Conservation (phyloP, 2,113 vertebrate genomes). For the Oenanthe melanoleuca region DNA sequence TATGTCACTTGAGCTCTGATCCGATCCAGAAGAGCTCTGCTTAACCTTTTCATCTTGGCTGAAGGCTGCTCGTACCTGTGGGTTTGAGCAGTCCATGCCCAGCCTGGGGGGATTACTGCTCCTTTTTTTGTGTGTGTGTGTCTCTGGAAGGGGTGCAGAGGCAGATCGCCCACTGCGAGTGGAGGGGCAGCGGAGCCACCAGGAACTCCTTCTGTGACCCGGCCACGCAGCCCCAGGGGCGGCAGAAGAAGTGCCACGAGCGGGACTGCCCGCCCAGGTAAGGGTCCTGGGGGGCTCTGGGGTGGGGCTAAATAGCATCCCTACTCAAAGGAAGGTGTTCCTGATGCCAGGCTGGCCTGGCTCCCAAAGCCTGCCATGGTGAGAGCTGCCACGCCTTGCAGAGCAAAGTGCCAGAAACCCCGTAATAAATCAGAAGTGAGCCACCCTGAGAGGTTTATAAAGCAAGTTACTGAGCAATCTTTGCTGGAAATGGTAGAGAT, state of each 20-base stretch:
- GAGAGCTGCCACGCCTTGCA: accelerated
- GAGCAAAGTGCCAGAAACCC: background rate
- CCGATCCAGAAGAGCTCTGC: background rate
- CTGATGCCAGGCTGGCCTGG: background rate
- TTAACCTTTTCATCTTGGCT: background rate
- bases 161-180: slow-evolving; percentile 85
- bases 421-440: background rate
- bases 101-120: background rate
- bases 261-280: slow-evolving; percentile 92
- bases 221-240: slow-evolving; percentile 78
- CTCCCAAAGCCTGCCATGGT: accelerated
- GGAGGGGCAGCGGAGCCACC: slow-evolving; percentile 80
- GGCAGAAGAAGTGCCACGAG: slow-evolving; percentile 86
- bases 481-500: background rate
- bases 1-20: background rate
- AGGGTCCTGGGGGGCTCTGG: background rate
- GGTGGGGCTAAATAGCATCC: no score
- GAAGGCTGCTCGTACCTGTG: background rate
- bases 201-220: slow-evolving; percentile 88
- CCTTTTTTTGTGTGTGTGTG: background rate
- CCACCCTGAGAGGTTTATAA: background rate
- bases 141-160: slow-evolving; percentile 78
- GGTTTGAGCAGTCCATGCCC: background rate
- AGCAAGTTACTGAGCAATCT: background rate
- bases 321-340: background rate